A percentile compares a stretch with the other conserved stretches of the same genome.
These are phyloP conservation scores for Bugula neritina DNA, from an alignment of 2,888 invertebrate genomes.

Conservation along the genomic window DNA sequence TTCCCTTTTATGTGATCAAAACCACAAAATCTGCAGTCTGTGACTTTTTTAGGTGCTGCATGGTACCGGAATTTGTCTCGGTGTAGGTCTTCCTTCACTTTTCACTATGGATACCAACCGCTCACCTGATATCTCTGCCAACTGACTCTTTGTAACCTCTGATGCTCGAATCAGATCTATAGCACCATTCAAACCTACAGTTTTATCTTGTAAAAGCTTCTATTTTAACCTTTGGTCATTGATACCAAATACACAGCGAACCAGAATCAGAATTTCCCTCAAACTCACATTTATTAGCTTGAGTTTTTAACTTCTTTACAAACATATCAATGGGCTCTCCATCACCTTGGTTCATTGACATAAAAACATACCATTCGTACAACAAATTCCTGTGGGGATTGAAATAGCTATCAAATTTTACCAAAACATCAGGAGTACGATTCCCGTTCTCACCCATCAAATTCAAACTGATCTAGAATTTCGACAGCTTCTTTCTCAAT, in stretches of 20 bases:
- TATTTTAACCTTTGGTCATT: not conserved
- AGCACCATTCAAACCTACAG: not conserved
- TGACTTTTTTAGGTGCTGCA: not conserved
- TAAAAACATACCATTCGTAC: conserved; percentile 17
- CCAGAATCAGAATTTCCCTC: not conserved
- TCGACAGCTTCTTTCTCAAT: conserved; percentile 22
- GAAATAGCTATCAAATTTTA: conserved; percentile 10
- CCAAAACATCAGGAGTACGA: not conserved
- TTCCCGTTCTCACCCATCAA: not conserved
- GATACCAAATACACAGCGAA: conserved; percentile 1
- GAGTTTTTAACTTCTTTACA: conserved; percentile 7
- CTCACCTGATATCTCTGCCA: not conserved
- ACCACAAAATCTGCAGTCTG: conserved; percentile 20
- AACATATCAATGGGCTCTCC: conserved; percentile 12
- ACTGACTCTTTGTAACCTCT: not conserved
- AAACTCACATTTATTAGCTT: conserved; percentile 14
- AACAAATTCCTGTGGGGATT: not conserved
- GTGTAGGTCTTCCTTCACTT: not conserved
- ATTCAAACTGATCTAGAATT: conserved; percentile 17
- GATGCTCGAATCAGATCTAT: conserved; percentile 7
- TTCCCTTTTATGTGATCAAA: not conserved
- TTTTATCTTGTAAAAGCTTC: not conserved
- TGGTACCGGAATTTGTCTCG: not conserved
- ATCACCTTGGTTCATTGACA: not conserved
- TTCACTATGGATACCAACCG: not conserved